Base-by-base conservation (phyloP, 1,140 invertebrate genomes). In the Doryteuthis pealeii region DNA sequence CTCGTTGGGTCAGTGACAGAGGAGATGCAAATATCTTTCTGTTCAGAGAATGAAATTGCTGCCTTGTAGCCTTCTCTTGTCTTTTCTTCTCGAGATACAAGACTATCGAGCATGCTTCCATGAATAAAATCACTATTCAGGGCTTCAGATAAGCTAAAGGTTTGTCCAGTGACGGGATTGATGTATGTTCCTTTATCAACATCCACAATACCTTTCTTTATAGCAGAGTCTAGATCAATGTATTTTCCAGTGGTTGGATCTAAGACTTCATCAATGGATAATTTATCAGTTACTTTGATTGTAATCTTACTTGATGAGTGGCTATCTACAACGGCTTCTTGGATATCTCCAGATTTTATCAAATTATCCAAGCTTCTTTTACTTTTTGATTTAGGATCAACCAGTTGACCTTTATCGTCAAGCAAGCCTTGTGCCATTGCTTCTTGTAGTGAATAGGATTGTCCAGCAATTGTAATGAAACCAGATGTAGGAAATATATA, bases 181-280 rank as follows among this genome's bases (percentile, higher is more conserved):
- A 81, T 79, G 86, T 90, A 76, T 26, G 78, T 70, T 70, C 81
- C 84, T 69, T 78, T 78, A 26, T 83, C 81, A 31, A 81, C 78
- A 69, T 82, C 79, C 79, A 85, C 84, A 65, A 85, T 74, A 18
- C 93, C 94, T 81, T 92, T 93, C 40, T 92, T 90, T 71, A 96
- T 87, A 58, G 96, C 96, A 75, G 92, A 91, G 84, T 96, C 95
- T 80, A 98, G 69, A 28, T 90, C 93, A 1, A 98, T 81, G 12
- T 91, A 87, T 78, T 94, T 91, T 73, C 95, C 94, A 15, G 81
- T 84, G 14, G 73, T 73, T 62, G 83, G 83, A 70, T 87, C 85
- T 32, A 84, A 74, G 15, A 86, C 79, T 26, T 68, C 28, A 85
- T 72, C 28, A 80, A 79, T 10, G 83, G 49, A n/a, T 3, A 54